Percentiles rank a stretch among this genome's conserved stretches.
Conservation (phyloP, 2,797 vertebrate genomes). For the Hyperoplus lanceolatus region DNA sequence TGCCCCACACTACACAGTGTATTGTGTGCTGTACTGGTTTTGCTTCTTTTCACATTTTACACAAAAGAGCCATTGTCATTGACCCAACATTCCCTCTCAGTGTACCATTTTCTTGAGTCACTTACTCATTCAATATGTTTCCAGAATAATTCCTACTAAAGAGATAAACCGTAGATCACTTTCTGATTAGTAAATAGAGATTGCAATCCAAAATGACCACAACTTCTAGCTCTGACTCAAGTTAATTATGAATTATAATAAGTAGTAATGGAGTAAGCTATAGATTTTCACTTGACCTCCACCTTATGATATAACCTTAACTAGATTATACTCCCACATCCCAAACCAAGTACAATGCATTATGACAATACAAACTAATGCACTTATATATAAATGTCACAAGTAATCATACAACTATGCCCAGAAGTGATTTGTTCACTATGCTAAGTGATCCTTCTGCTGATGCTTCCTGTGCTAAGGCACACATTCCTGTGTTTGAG, state of each 20-base stretch:
- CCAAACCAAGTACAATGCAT: conserved; percentile 1
- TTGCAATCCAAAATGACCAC: neutral
- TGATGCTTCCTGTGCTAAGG: neutral
- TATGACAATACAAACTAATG: neutral
- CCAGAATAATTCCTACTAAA: neutral
- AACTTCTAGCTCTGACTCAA: neutral
- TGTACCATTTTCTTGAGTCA: conserved; percentile 24
- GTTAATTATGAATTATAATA: neutral
- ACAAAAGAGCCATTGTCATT: conserved; percentile 44
- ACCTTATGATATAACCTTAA: neutral
- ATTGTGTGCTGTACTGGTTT: neutral
- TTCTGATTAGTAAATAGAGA: too few species aligned
- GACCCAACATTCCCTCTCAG: conserved; percentile 38
- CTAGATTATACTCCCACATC: neutral
- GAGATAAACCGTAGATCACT: neutral
- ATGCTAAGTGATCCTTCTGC: neutral
- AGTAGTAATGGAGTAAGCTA: neutral
- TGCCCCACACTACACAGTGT: conserved; percentile 2
- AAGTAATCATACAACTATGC: neutral
- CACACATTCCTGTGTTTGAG: neutral
- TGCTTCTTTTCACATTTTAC: conserved; percentile 45
- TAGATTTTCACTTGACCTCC: neutral
- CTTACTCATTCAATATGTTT: conserved; percentile 23
- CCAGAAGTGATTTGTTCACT: too few species aligned
- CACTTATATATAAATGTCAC: neutral